Conservation (phyloP, 2,888 invertebrate genomes). For the Protodeltote pygarga region DNA sequence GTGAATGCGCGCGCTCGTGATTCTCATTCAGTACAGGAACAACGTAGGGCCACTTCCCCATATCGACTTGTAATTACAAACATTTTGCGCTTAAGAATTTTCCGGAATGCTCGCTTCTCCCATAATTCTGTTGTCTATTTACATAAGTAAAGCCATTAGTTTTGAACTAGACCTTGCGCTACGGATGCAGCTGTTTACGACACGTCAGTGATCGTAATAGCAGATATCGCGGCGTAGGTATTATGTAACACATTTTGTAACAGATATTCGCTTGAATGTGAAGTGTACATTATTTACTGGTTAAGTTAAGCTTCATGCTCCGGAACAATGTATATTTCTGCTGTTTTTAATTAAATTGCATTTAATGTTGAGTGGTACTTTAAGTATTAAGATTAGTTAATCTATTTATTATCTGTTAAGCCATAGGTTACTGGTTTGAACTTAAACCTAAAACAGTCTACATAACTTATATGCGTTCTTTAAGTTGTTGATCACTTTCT, state of each 20-base stretch:
- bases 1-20: constrained; percentile 54
- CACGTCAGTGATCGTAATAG: constrained; percentile 58
- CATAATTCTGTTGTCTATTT: constrained; percentile 58
- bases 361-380: too few species aligned
- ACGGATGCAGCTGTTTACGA: constrained; percentile 53
- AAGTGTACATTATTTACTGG: constrained; percentile 42
- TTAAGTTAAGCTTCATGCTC: constrained; percentile 41
- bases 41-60: constrained; percentile 53
- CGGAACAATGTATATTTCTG: constrained; percentile 22
- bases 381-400: too few species aligned
- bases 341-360: constrained; percentile 33
- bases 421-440: too few species aligned
- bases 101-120: constrained; percentile 51
- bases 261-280: constrained; percentile 54
- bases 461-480: background rate
- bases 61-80: constrained; percentile 65
- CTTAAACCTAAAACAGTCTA: too few species aligned
- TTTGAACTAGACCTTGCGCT: constrained; percentile 54
- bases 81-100: constrained; percentile 58
- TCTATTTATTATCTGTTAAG: too few species aligned
- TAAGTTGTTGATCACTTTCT: too few species aligned
- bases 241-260: constrained; percentile 62
- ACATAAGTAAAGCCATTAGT: constrained; percentile 56
- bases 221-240: constrained; percentile 53
- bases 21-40: constrained; percentile 54